Evolutionary conservation across 2,797 vertebrate genomes (phyloP).

Genomic region (Sebastiscus albofasciatus): DNA sequence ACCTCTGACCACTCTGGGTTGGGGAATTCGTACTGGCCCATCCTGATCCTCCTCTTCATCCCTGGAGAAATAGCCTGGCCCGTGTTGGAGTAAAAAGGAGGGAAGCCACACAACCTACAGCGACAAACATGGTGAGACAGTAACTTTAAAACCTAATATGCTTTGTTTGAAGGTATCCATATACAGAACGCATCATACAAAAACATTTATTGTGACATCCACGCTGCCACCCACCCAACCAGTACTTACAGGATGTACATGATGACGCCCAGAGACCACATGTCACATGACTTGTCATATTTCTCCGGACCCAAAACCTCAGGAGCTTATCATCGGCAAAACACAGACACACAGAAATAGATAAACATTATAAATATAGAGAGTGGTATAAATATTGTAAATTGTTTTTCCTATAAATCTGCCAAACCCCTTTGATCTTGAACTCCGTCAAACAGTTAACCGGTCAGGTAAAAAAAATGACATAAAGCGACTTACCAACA

Average conservation of each 20-base stretch:
- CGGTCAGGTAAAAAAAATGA: too few relatives aligned
- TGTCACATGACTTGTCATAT: conserved; percentile 99
- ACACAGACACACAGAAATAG: conserved; percentile 14
- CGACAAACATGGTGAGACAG: background rate
- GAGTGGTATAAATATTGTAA: background rate
- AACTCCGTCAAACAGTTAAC: too few relatives aligned
- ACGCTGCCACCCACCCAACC: background rate
- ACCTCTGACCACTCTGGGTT: conserved; percentile 96
- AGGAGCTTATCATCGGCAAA: conserved; percentile 84
- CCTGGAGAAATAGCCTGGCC: conserved; percentile 98
- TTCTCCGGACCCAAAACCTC: conserved; percentile 98
- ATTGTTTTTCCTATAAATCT: background rate
- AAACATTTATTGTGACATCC: background rate
- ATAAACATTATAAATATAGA: background rate
- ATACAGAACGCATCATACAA: background rate
- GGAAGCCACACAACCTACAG: conserved; percentile 93
- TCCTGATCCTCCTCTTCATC: conserved; percentile 97
- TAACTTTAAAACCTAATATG: background rate
- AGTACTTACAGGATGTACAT: conserved; percentile 98
- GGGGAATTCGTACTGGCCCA: conserved; percentile 97
- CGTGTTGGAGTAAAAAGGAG: conserved; percentile 98
- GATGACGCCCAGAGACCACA: conserved; percentile 99
- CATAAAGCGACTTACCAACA: conserved; percentile 89
- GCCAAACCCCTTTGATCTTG: background rate
- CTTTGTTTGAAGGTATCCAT: background rate